Evolutionary conservation across 2,888 invertebrate species (phyloP), one percentile per base, ranked within the genome.

Genomic region (Orgyia antiqua): DNA sequence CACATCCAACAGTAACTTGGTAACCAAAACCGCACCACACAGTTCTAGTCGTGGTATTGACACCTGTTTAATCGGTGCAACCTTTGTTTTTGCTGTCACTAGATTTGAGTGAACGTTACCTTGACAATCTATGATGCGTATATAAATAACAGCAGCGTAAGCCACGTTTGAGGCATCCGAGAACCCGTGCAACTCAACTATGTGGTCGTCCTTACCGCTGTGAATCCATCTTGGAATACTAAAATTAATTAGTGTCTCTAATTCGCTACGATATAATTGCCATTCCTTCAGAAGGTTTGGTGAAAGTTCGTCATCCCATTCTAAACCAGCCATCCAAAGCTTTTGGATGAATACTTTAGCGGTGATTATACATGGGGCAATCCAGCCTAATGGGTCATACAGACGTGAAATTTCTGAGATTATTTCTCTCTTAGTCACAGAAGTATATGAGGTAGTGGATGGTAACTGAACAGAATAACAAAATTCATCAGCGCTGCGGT

Each of bases 141-240:
- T 2, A 21, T 21, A 21, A 12, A 9, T 9, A 8, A 24, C 25
- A 25, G 10, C 15, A 20, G 20, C 31, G 6, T 26, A 31, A n/a
- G 31, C 26, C 6, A 8, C 13, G 1, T 13, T 31, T 1, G 31
- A 31, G 4, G 30, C 30, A 9, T 30, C 30, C 9, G 12, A 7
- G 4, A 30, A 30, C 1, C 24, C 25, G 6, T 30, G 30, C 3
- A 30, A 9, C 4, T 29, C 29, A 3, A 24, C 4, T 9, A n/a
- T 7, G 1, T 12, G 11, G 11, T 9, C 10, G 7, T 4, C 8
- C 3, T 8, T 4, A n/a, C 11, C n/a, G 2, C 4, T 24, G 17
- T 30, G n/a, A 2, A 54, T 5, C 46, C 51, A 51, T 3, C 49
- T 24, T 6, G 50, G 45, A 9, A 47, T 26, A 3, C 10, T 7